Evolutionary conservation across 2,888 invertebrate genomes (phyloP).

Genomic region (Limnephilus auricula): DNA sequence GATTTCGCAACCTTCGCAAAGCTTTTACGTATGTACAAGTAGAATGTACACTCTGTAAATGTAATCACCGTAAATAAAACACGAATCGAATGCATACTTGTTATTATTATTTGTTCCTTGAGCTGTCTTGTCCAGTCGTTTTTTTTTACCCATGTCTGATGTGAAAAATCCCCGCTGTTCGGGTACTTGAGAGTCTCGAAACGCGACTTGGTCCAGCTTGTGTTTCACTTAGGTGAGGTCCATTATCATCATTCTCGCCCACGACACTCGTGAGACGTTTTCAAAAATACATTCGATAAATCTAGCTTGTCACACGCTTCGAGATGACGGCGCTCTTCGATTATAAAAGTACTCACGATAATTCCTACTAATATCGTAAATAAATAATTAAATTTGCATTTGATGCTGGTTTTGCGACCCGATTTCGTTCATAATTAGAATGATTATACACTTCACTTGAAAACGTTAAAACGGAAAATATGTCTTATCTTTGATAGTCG

Average conservation of each 20-base stretch:
- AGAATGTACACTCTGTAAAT: neutral
- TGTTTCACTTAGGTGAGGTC: neutral
- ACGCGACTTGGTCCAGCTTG: neutral
- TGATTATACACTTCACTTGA: too few species aligned
- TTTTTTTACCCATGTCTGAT: neutral
- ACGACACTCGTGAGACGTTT: constrained; percentile 10
- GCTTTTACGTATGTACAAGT: neutral
- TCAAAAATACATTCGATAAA: constrained; percentile 19
- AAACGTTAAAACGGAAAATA: too few species aligned
- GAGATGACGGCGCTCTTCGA: neutral
- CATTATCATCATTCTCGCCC: constrained; percentile 19
- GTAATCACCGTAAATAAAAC: neutral
- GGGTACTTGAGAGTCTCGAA: neutral
- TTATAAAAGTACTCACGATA: neutral
- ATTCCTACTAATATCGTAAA: neutral
- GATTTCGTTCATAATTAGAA: too few species aligned
- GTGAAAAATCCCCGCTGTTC: neutral
- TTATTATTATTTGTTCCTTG: neutral
- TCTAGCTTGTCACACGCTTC: neutral
- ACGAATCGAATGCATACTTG: neutral
- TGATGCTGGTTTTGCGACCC: too few species aligned
- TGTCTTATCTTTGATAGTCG: too few species aligned
- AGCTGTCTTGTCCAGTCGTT: neutral
- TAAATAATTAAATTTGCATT: neutral
- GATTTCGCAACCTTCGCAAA: neutral